Evolutionary conservation across 2,797 vertebrate species (phyloP).

Genomic region (Micropoecilia bifurca): DNA sequence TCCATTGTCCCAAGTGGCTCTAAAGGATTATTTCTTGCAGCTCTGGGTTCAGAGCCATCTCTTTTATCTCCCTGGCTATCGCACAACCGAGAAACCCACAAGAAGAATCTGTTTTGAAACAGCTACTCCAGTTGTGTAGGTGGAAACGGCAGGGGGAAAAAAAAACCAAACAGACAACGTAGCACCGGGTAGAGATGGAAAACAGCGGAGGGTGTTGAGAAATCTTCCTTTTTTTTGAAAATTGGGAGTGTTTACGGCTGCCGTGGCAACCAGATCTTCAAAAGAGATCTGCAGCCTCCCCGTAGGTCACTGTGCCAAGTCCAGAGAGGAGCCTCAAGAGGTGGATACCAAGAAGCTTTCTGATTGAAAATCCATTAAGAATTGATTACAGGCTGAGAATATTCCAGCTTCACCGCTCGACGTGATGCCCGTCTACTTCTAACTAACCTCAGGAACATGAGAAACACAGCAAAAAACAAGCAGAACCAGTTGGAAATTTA

Average conservation of each 20-base stretch:
- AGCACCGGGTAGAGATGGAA: constrained; percentile 9
- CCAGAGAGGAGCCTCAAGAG: neutral
- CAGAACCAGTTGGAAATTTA: neutral
- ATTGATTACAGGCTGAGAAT: neutral
- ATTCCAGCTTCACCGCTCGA: neutral
- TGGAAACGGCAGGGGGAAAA: constrained; percentile 8
- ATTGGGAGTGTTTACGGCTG: neutral
- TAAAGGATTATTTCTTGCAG: constrained; percentile 1
- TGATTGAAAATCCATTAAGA: neutral
- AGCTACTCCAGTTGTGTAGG: constrained; percentile 23
- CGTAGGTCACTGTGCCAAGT: neutral
- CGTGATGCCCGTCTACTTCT: neutral
- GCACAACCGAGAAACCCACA: neutral
- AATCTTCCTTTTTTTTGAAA: neutral
- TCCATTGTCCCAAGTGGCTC: neutral
- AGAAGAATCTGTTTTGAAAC: constrained; percentile 6
- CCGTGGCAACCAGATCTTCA: neutral
- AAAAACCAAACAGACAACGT: neutral
- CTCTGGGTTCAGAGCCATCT: neutral
- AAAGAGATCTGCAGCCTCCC: neutral
- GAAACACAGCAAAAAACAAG: constrained; percentile 4
- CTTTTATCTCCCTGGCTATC: neutral
- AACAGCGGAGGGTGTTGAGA: neutral
- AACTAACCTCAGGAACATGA: neutral
- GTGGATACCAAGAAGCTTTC: neutral